phyloP scores from a whole-genome alignment of 2,888 invertebrate genomes.

The Phortica magna region DNA sequence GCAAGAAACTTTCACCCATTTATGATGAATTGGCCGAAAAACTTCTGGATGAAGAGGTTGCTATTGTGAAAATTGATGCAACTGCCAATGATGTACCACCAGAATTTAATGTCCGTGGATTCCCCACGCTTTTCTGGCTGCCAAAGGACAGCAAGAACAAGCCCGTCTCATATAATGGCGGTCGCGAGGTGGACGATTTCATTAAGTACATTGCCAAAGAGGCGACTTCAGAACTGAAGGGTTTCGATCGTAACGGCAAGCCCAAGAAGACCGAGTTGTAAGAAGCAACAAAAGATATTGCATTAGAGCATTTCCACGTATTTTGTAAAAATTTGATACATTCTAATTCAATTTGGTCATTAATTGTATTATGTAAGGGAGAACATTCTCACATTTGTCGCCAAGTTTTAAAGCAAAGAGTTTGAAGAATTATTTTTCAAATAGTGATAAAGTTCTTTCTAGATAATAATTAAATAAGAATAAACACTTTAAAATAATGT shows the following conservation, averaged over 20 bases:
- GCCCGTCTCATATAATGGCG: slow-evolving; percentile 94
- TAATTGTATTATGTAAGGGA: slow-evolving; percentile 26
- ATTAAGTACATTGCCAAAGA: slow-evolving; percentile 96
- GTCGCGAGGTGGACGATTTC: slow-evolving; percentile 95
- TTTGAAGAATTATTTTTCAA: slow-evolving; percentile 16
- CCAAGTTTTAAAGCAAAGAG: slow-evolving; percentile 9
- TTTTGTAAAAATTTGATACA: slow-evolving; percentile 61
- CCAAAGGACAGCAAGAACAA: slow-evolving; percentile 88
- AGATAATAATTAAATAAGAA: slow-evolving; percentile 19
- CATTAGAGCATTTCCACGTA: slow-evolving; percentile 65
- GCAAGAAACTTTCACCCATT: slow-evolving; percentile 95
- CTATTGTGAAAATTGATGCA: slow-evolving; percentile 98
- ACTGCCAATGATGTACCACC: slow-evolving; percentile 98
- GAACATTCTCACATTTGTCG: slow-evolving; percentile 16
- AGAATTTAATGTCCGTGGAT: slow-evolving; percentile 94
- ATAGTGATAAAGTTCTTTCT: slow-evolving; percentile 24
- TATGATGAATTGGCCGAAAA: slow-evolving; percentile 96
- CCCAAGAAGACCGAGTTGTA: slow-evolving; percentile 76
- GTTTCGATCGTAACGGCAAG: slow-evolving; percentile 92
- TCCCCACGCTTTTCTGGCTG: slow-evolving; percentile 98
- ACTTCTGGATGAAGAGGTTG: slow-evolving; percentile 90
- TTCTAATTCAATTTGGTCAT: slow-evolving; percentile 23
- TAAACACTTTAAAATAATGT: neutral
- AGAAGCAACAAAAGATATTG: slow-evolving; percentile 39
- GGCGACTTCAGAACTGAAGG: slow-evolving; percentile 91